Conservation (phyloP, 2,113 vertebrate genomes). For the Actenoides lindsayi region DNA sequence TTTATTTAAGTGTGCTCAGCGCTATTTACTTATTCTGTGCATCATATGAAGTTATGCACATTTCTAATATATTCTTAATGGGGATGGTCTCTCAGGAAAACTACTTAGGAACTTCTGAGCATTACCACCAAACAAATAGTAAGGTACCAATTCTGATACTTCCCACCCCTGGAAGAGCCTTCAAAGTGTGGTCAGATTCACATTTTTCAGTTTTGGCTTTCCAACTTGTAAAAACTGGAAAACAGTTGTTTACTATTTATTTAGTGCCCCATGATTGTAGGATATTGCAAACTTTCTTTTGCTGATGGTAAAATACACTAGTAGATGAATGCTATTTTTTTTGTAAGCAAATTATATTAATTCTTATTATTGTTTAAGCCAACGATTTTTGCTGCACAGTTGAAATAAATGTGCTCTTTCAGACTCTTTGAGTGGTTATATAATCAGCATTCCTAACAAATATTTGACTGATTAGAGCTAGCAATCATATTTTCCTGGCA, state of each 20-base stretch:
- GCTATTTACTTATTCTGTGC: background rate
- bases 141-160: background rate
- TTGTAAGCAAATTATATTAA: background rate
- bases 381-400: background rate
- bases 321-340: background rate
- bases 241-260: constrained; percentile 12
- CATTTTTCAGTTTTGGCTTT: constrained; percentile 15
- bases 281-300: background rate
- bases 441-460: constrained; percentile 37
- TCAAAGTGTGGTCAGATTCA: background rate
- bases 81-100: background rate
- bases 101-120: background rate
- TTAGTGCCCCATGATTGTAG: background rate
- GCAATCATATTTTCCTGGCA: constrained; percentile 46
- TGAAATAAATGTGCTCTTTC: constrained; percentile 21
- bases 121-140: background rate
- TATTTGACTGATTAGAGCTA: constrained; percentile 34
- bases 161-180: background rate
- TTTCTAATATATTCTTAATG: background rate
- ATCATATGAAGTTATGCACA: background rate
- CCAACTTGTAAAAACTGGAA: background rate
- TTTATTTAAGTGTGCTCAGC: background rate
- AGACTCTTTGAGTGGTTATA: background rate
- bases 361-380: constrained; percentile 11
- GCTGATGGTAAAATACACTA: background rate